Evolutionary conservation across 2,888 invertebrate genomes (phyloP).

Genomic region (Glyphotaelius pellucidus): DNA sequence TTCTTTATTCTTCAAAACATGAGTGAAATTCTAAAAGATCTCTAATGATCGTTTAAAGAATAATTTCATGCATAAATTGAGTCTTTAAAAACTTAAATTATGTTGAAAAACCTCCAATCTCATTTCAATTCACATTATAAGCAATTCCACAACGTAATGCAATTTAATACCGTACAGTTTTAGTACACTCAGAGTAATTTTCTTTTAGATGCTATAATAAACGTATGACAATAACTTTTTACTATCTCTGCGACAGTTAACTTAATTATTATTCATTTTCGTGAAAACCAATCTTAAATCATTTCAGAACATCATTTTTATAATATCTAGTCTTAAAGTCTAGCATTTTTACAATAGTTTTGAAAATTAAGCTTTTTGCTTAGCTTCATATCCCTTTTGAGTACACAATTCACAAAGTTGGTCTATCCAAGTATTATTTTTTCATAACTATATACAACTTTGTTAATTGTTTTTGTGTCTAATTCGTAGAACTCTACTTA

Average conservation of each 20-base stretch:
- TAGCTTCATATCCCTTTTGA: neutral
- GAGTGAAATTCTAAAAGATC: too few relatives aligned
- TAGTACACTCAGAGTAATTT: neutral
- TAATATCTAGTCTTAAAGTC: neutral
- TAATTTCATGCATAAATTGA: too few relatives aligned
- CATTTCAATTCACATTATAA: neutral
- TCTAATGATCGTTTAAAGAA: too few relatives aligned
- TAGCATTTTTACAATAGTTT: neutral
- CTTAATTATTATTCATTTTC: neutral
- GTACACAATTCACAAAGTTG: neutral
- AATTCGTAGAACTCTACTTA: too few relatives aligned
- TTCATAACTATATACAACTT: too few relatives aligned
- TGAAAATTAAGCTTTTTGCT: neutral
- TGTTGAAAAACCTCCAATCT: neutral
- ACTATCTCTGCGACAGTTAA: neutral
- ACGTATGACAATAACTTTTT: neutral
- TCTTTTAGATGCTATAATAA: neutral
- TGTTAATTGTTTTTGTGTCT: too few relatives aligned
- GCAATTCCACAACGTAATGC: neutral
- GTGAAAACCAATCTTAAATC: neutral
- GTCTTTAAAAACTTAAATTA: neutral
- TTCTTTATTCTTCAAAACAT: too few relatives aligned
- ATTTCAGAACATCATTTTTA: too few relatives aligned
- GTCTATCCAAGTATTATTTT: too few relatives aligned
- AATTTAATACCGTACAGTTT: neutral